Evolutionary conservation across 2,797 vertebrate species (phyloP).

Genomic region (Amazona ochrocephala): DNA sequence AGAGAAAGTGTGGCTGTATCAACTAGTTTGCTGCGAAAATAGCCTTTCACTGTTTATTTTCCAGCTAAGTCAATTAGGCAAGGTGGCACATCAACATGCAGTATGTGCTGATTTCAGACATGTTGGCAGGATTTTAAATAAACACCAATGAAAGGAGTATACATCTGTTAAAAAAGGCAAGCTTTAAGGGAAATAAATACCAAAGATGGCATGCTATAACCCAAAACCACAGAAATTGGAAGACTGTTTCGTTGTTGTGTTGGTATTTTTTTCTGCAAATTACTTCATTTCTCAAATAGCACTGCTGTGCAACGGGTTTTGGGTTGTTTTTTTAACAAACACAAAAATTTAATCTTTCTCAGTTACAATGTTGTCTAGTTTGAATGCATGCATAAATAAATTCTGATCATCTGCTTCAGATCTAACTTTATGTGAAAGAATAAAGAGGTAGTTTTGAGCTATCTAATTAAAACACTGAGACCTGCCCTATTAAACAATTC

Average conservation of each 20-base stretch:
- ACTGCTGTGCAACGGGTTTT: neutral
- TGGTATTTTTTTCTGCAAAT: conserved; percentile 29
- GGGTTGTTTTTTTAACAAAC: conserved; percentile 28
- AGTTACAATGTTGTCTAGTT: conserved; percentile 75
- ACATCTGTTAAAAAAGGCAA: conserved; percentile 17
- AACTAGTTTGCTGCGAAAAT: conserved; percentile 84
- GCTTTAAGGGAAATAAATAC: conserved; percentile 55
- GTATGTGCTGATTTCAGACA: conserved; percentile 49
- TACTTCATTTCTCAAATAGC: conserved; percentile 40
- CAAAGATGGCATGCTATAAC: neutral
- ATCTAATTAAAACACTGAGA: conserved; percentile 19
- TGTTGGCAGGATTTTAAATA: conserved; percentile 46
- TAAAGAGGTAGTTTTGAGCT: neutral
- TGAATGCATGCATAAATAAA: conserved; percentile 62
- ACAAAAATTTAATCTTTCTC: conserved; percentile 56
- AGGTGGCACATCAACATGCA: conserved; percentile 48
- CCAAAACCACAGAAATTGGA: conserved; percentile 38
- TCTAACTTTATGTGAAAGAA: conserved; percentile 30
- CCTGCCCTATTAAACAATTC: neutral
- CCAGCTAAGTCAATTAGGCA: conserved; percentile 64
- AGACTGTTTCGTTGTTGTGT: neutral
- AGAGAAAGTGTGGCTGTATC: conserved; percentile 60
- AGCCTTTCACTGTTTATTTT: conserved; percentile 77
- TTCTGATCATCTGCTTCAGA: conserved; percentile 38
- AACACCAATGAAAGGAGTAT: conserved; percentile 37